Conservation (phyloP, 2,888 invertebrate species). For the Endotricha flammealis region DNA sequence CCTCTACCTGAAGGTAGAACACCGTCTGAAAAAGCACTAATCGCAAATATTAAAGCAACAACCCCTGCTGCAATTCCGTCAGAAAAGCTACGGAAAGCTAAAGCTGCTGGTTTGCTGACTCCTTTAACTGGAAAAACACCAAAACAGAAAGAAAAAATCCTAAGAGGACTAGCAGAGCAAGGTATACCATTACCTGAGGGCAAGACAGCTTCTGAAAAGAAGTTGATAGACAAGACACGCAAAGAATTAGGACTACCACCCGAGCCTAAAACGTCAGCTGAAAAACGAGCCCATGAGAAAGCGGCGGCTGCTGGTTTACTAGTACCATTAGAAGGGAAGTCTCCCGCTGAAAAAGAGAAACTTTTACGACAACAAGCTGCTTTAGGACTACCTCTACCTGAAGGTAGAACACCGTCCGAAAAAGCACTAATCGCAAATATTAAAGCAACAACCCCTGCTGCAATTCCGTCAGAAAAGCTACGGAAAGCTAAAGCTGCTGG, state of each 20-base stretch:
- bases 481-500: constrained; percentile 24
- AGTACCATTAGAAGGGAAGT: constrained; percentile 35
- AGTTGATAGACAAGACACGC: constrained; percentile 16
- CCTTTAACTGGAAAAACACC: constrained; percentile 25
- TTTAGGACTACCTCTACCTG: constrained; percentile 25
- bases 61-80: no score
- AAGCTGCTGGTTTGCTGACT: constrained; percentile 19
- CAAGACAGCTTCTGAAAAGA: constrained; percentile 27
- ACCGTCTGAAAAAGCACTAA: constrained; percentile 17
- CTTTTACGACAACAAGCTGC: constrained; percentile 20
- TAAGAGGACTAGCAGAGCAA: constrained; percentile 21
- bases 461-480: constrained; percentile 14
- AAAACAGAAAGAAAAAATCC: constrained; percentile 26
- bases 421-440: constrained; percentile 22
- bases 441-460: constrained; percentile 7
- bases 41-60: no score
- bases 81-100: constrained; percentile 20
- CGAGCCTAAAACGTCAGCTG: constrained; percentile 25
- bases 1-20: constrained; percentile 19
- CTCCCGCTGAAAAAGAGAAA: constrained; percentile 18
- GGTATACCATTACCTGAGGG: constrained; percentile 31
- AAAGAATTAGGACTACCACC: constrained; percentile 25
- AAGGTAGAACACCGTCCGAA: constrained; percentile 27
- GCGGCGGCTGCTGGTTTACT: constrained; percentile 31
- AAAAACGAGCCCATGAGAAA: constrained; percentile 27